Base-by-base conservation (phyloP, 2,888 invertebrate genomes). In the Campoplex nolae region DNA sequence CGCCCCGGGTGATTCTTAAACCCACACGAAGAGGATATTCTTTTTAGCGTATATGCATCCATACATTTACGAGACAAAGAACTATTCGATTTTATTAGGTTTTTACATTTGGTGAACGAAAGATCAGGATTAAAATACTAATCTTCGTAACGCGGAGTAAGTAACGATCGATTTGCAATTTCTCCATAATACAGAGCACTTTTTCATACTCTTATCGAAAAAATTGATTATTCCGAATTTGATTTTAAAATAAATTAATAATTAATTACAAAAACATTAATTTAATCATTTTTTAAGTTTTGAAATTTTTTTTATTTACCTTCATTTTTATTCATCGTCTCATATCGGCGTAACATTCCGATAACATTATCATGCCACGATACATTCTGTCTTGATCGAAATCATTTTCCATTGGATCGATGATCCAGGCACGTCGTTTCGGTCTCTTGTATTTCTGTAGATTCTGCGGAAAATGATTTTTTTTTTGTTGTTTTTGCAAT, bases 1-100 rank as follows among this genome's bases (percentile, higher is more conserved):
- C 89, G 90, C 92, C 92, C 90, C 91, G 90, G 70, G 90, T 90
- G 78, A 76, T 73, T 76, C 89, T 90, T 89, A 89, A 75, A 90
- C 91, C 91, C 90, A 91, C 91, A 93, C 90, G 91, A 92, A 89
- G 91, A 92, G 92, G 93, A 93, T 93, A 92, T 93, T 92, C 91
- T 90, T 89, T 87, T 81, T 86, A 88, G 35, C 16, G 38, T 68
- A 68, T 28, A 28, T 16, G 51, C 28, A 68, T 68, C 4, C 23
- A 9, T 9, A 42, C 42, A 42, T 42, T 42, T 7, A 94, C 90
- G 92, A 89, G 88, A 89, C 81, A 88, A 88, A 88, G 88, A 88
- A 93, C 92, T 94, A 94, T 94, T 94, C 91, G 93, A 94, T 94
- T 94, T 94, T 94, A 94, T 94, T 94, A 92, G 93, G 90, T 93